Evolutionary conservation across 2,888 invertebrate species (phyloP), one percentile per base, ranked within the genome.

Genomic region (Abrostola tripartita): DNA sequence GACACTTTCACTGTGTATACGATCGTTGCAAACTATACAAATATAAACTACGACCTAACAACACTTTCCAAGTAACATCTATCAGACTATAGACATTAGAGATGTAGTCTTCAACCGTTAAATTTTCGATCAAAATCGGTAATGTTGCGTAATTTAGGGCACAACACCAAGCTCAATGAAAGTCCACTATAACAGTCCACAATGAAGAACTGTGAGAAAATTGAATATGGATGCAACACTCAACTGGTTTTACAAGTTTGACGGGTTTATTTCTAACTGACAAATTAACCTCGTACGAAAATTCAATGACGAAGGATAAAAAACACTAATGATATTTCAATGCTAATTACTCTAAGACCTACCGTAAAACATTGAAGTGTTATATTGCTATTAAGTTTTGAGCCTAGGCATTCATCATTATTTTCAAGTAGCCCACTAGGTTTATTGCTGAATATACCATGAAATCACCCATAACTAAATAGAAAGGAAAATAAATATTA

Each of bases 1-100:
- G 83, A 80, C 86, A 93, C 93, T 94, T 93, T 93, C 93, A 93
- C 93, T 93, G 82, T 81, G 79, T 80, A 78, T 77, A 74, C 83
- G 68, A 68, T 73, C 68, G 57, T 76, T 76, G 76, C 66, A 79
- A 68, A 78, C 52, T 57, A 55, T 54, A 73, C 49, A 51, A 24
- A 70, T 61, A 55, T 54, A 71, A 49, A 56, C 69, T 76, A 64
- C 79, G 79, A 86, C 84, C 83, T 86, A 83, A 85, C 24, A 24
- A 24, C 77, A 80, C 81, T 85, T 86, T 84, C 81, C 59, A 79
- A 76, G 54, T 70, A 44, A 68, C 38, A 37, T 37, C 68, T 65
- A 76, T 68, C 61, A 61, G 68, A 76, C 68, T 65, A 57, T 37
- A 61, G 36, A 53, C 1, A 24, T 24, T 37, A 61, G 36, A 53